These are phyloP conservation scores for Aphelenchoides besseyi DNA, from an alignment of 1,140 invertebrate species.

Conservation along the genomic window DNA sequence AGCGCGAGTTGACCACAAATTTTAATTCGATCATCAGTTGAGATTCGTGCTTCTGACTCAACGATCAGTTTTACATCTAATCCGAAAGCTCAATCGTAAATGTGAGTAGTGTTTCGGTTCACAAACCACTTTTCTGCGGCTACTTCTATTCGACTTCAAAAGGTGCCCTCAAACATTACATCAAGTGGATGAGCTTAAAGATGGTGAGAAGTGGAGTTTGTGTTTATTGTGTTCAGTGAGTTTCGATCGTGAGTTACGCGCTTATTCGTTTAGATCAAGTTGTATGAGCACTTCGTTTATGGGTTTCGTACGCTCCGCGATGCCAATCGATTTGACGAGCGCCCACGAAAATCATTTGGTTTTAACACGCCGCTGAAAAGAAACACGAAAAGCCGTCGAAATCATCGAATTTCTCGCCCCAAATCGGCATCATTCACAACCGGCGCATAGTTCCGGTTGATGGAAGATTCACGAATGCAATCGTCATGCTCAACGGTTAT, in stretches of 20 bases:
- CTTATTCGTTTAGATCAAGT: background rate
- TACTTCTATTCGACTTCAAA: background rate
- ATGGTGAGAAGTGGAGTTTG: too few relatives aligned
- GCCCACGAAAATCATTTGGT: background rate
- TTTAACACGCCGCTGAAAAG: background rate
- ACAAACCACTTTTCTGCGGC: background rate
- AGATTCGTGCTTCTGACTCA: background rate
- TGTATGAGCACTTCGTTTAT: background rate
- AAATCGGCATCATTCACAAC: background rate
- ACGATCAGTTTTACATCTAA: background rate
- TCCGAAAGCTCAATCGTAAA: background rate
- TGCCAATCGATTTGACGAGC: background rate
- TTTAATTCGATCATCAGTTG: background rate
- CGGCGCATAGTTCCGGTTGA: background rate
- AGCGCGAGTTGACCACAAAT: background rate
- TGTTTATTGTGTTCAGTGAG: background rate
- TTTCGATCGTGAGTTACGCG: background rate
- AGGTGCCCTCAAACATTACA: background rate
- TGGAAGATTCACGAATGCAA: background rate
- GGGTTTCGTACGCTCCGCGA: background rate
- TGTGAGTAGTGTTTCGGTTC: background rate
- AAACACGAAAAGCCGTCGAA: background rate
- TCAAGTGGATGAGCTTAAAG: background rate
- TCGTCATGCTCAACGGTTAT: background rate
- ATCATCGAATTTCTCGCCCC: background rate